Percentiles rank a stretch among this genome's conserved stretches.
These are phyloP conservation scores for Otis tarda DNA, from an alignment of 2,113 vertebrate genomes.

Conservation along the genomic window DNA sequence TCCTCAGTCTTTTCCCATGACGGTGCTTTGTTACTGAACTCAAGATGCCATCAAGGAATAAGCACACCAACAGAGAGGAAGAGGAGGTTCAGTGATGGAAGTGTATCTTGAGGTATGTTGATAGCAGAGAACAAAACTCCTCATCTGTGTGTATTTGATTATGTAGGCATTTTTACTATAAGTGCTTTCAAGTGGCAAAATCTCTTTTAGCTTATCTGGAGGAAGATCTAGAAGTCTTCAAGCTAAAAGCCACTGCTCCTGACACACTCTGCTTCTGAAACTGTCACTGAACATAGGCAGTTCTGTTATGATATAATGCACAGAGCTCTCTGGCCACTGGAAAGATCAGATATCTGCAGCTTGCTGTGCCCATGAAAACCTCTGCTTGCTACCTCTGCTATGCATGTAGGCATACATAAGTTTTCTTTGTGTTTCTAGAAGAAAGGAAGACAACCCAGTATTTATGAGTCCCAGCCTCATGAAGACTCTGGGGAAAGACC, in stretches of 20 bases:
- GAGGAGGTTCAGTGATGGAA: background rate
- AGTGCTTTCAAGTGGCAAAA: background rate
- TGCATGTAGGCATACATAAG: accelerated
- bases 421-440: background rate
- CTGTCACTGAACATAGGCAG: background rate
- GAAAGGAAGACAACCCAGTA: background rate
- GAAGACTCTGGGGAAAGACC: background rate
- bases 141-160: background rate
- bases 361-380: background rate
- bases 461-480: background rate
- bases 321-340: background rate
- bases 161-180: background rate
- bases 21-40: background rate
- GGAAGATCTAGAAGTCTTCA: background rate
- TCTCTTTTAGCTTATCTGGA: background rate
- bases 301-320: background rate
- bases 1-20: background rate
- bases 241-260: background rate
- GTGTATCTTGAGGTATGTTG: background rate
- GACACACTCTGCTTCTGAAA: background rate
- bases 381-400: background rate
- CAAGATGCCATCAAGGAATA: background rate
- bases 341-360: background rate
- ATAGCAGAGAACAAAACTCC: background rate
- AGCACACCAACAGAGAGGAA: background rate